Evolutionary conservation across 92 coral and sea anemone genomes (phyloP).

Genomic region (Bergia sp.): DNA sequence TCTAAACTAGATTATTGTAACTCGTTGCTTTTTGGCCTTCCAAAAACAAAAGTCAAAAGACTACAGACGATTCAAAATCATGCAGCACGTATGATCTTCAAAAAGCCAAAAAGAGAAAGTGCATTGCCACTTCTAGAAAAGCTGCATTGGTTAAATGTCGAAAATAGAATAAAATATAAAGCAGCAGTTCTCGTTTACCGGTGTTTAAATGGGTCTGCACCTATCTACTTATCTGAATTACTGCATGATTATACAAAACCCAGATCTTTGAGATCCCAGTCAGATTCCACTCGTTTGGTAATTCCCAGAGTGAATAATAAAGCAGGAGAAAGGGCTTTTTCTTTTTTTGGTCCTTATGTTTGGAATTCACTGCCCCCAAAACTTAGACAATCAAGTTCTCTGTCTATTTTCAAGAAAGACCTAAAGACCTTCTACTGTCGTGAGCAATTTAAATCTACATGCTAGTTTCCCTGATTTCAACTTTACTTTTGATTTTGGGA

Average conservation of each 20-base stretch:
- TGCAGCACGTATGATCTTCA: conserved; percentile 20
- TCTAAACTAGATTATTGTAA: conserved; percentile 17
- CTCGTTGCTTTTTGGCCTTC: conserved; percentile 21
- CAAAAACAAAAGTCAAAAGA: conserved; percentile 17
- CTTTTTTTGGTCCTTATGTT: conserved; percentile 18
- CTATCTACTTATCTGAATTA: conserved; percentile 17
- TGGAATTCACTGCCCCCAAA: conserved; percentile 20
- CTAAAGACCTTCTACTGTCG: conserved; percentile 19
- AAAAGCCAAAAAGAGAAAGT: conserved; percentile 18
- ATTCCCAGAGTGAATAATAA: conserved; percentile 18
- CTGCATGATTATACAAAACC: conserved; percentile 19
- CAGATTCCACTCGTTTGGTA: conserved; percentile 20
- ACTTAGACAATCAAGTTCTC: conserved; percentile 17
- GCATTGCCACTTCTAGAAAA: conserved; percentile 19
- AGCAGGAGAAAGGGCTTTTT: conserved; percentile 20
- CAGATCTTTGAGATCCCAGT: conserved; percentile 20
- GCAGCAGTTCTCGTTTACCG: not conserved
- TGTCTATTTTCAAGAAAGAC: conserved; percentile 16
- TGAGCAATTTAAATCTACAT: conserved; percentile 15
- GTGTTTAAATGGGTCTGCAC: conserved; percentile 19
- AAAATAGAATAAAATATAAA: conserved; percentile 14
- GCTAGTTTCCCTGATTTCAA: conserved; percentile 14
- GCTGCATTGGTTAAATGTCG: conserved; percentile 20
- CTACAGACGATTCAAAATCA: conserved; percentile 19
- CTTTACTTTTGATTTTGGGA: conserved; percentile 13